These are phyloP conservation scores for Protobothrops mucrosquamatus DNA, from an alignment of 2,113 vertebrate species.

Conservation along the genomic window DNA sequence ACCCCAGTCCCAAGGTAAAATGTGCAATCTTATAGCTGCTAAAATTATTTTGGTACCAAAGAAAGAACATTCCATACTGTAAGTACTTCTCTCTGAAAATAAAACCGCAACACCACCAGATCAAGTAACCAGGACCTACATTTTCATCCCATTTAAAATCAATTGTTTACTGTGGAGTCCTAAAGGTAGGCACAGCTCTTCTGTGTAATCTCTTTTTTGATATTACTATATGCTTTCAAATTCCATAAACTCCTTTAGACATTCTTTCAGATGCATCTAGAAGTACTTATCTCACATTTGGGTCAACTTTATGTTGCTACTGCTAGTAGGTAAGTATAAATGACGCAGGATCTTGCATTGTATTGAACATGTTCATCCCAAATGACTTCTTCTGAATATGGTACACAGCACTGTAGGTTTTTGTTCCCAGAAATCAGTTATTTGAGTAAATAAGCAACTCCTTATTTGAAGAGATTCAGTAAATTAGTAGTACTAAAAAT, in stretches of 20 bases:
- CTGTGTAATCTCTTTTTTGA: not conserved
- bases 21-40: no score
- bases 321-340: not conserved
- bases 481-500: not conserved
- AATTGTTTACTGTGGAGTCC: not conserved
- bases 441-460: not conserved
- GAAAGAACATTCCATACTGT: not conserved
- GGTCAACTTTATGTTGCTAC: not conserved
- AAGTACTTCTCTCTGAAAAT: not conserved
- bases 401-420: not conserved
- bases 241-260: not conserved
- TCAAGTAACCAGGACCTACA: not conserved
- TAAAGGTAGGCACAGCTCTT: not conserved
- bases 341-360: not conserved
- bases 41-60: not conserved
- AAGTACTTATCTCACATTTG: not conserved
- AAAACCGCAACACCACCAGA: not conserved
- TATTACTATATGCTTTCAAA: not conserved
- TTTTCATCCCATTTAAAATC: not conserved
- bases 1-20: not conserved
- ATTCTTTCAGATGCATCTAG: not conserved
- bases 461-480: not conserved
- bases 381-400: not conserved
- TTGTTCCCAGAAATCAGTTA: not conserved
- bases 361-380: not conserved